Base-by-base conservation (phyloP, 2,113 vertebrate genomes). In the Machaerirhynchus nigripectus region DNA sequence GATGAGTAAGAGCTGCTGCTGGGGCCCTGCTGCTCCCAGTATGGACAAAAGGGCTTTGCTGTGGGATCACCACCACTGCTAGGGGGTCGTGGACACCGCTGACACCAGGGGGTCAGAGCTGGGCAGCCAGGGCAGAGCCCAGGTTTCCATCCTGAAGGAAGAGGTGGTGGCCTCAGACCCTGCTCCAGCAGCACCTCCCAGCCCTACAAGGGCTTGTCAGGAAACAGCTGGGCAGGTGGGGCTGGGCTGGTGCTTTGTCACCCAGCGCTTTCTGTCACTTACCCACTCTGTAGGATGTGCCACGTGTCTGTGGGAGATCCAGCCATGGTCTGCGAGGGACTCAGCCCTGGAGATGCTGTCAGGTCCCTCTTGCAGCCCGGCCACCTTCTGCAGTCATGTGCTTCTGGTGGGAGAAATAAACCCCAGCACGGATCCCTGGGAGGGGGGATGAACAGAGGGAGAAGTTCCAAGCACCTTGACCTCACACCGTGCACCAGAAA, bases 211-310 rank as follows among this genome's bases (percentile, higher is more conserved):
- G 65, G 44, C 35, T 47, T 35, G 19, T 52, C 40, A 5, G 3
- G 69, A 75, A 2, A 23, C 55, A 30, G 9, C 31, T 5, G 53
- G 61, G 65, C 19, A n/a, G 57, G 14, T 3, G 19, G 21, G 21
- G 44, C 42, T 22, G 35, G 53, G 81, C 42, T 49, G 61, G 46
- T 37, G 28, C 27, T 56, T 24, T 69, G 61, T 37, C 67, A 65
- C 65, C 26, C 27, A 20, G 30, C 2, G 1, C 27, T 9, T 35
- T 44, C 2, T 6, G 53, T 35, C 49, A 22, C 75, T 31, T 6
- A 26, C 11, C 11, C 1, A 0, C 44, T 35, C 59, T 1, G 1
- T 5, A 37, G 78, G 69, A 87, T 0, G 1, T 13, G 56, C 39
- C 50, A 17, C 13, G 1, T 31, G 33, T 39, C 19, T 1, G 2